A percentile compares a stretch with the other conserved stretches of the same genome.
Evolutionary conservation across 2,113 vertebrate species (phyloP).

Genomic region (Rhipidura dahli): DNA sequence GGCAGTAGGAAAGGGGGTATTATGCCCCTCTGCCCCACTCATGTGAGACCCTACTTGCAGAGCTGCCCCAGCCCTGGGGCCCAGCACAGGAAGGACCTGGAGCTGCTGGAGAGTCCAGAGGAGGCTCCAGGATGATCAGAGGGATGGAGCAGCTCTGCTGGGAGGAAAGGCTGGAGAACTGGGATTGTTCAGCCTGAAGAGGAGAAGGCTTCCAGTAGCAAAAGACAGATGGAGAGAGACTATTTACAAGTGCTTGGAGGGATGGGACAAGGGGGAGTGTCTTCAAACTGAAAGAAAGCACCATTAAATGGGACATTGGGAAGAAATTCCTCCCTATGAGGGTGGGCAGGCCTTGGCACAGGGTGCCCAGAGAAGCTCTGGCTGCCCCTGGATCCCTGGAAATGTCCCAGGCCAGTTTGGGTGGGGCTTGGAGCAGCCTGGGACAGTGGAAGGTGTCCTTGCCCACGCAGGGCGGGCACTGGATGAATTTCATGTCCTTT

Average conservation of each 20-base stretch:
- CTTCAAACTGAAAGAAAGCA: not conserved
- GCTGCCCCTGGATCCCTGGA: not conserved
- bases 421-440: rapidly evolving
- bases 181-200: not conserved
- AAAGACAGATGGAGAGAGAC: not conserved
- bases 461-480: not conserved
- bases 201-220: not conserved
- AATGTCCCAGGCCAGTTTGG: not conserved
- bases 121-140: not conserved
- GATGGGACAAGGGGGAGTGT: too few relatives aligned
- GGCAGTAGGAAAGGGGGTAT: not conserved
- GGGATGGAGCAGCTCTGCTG: not conserved
- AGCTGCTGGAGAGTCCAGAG: not conserved
- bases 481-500: not conserved
- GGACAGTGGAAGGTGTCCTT: not conserved
- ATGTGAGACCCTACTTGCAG: not conserved
- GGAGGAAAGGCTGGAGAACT: not conserved
- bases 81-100: not conserved
- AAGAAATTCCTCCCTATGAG: not conserved
- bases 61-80: not conserved
- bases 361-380: not conserved
- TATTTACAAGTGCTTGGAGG: not conserved
- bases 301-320: not conserved
- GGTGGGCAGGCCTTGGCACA: not conserved
- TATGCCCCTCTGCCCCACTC: not conserved